Evolutionary conservation across 2,797 vertebrate species (phyloP), one percentile per base, ranked within the genome.

Genomic region (Loris lydekkerianus): DNA sequence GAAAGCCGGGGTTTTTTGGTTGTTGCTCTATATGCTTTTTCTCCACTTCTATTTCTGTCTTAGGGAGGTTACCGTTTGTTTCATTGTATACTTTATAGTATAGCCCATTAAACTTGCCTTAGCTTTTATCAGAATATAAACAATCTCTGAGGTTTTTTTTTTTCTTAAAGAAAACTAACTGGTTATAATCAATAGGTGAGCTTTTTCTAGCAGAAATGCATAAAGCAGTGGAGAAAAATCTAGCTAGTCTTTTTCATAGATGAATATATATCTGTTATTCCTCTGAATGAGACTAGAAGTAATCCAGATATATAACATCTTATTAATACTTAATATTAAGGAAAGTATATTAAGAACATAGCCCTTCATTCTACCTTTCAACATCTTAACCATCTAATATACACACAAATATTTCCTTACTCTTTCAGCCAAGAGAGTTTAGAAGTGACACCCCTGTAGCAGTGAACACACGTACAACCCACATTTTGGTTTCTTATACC

Each of bases 111-210:
- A n/a, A 61, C 10, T 29, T 14, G 15, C 58, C 15, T 65, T 34
- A 80, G 34, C 25, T 82, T 96, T 77, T 82, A 29, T 77, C 40
- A 77, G 53, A 82, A 25, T 85, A 58, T 56, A 89, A 53, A 67
- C 96, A 78, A 25, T 76, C 60, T 69, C 14, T 73, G 81, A 89
- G 82, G 31, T 78, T 14, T 92, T 94, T 94, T 75, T 67, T 67
- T n/a, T 67, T 20, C 65, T n/a, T 67, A n/a, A 31, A n/a, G 29
- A 65, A 67, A 67, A 18, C 65, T 69, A 69, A 69, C 65, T 69
- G 31, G 31, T 69, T 69, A n/a, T 69, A n/a, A 69, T 69, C 29
- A 67, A n/a, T 18, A 31, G n/a, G 15, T 69, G 31, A 69, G 65
- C 40, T 75, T 18, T 91, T 94, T 93, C 34, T 70, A 70, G 49